These are phyloP conservation scores for Phylloscopus trochiloides DNA, from an alignment of 2,113 vertebrate genomes.

Conservation along the genomic window DNA sequence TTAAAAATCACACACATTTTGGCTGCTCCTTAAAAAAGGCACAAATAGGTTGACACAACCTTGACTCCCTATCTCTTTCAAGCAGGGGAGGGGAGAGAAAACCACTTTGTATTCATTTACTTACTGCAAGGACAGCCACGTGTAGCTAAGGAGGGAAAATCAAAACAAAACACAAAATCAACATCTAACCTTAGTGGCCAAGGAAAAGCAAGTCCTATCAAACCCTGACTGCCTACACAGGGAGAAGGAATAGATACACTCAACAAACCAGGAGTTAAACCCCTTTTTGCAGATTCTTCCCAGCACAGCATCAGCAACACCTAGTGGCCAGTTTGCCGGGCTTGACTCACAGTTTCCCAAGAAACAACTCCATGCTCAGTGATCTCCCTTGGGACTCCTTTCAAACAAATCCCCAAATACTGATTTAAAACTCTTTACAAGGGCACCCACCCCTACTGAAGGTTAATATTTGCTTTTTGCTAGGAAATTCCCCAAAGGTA, in stretches of 20 bases:
- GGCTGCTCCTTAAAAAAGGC: not conserved
- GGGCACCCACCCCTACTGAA: not conserved
- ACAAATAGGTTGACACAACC: not conserved
- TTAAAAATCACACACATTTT: not conserved
- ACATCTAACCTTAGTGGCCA: not conserved
- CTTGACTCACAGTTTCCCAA: not conserved
- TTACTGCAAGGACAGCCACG: constrained; percentile 75
- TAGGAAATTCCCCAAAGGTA: not conserved
- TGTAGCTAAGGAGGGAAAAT: constrained; percentile 60
- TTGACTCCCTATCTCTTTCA: not conserved
- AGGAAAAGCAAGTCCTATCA: not conserved
- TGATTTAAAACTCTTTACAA: not conserved
- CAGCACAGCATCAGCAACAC: constrained; percentile 66
- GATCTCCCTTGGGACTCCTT: not conserved
- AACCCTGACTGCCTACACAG: not conserved
- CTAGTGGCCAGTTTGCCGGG: constrained; percentile 58
- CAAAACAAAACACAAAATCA: constrained; percentile 9
- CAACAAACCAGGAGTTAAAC: not conserved
- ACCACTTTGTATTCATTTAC: constrained; percentile 38
- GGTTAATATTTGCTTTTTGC: not conserved
- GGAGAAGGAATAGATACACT: not conserved
- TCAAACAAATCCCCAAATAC: not conserved
- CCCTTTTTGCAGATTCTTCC: not conserved
- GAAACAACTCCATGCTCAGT: not conserved
- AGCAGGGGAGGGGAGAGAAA: not conserved